Conservation (phyloP, 2,113 vertebrate species). For the Hemibagrus wyckioides region DNA sequence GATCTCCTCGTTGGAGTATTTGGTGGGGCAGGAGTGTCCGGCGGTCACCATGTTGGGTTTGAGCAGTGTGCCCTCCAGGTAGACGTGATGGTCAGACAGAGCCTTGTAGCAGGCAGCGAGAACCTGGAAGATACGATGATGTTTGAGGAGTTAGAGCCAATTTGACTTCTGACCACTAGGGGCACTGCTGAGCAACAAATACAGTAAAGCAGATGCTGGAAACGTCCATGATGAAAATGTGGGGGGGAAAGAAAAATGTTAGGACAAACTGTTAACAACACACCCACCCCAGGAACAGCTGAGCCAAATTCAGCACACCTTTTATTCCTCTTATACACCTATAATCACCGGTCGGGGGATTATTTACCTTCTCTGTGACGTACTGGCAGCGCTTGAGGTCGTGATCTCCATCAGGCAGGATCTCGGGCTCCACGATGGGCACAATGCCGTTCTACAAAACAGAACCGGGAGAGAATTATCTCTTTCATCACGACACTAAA, state of each 20-base stretch:
- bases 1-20: constrained; percentile 85
- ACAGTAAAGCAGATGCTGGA: background rate
- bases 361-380: constrained; percentile 90
- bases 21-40: constrained; percentile 89
- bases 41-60: constrained; percentile 99
- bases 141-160: background rate
- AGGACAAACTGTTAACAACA: no score
- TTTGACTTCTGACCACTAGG: background rate
- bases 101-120: constrained; percentile 95
- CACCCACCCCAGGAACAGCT: background rate
- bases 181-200: background rate
- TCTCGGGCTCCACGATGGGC: constrained; percentile 97
- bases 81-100: constrained; percentile 93
- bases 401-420: constrained; percentile 94
- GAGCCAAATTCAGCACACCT: background rate
- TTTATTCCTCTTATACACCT: background rate
- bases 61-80: constrained; percentile 93
- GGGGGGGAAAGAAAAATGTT: no score
- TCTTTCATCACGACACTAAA: background rate
- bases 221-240: no score
- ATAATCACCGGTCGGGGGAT: constrained; percentile 26
- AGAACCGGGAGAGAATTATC: background rate
- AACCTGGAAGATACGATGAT: constrained; percentile 71
- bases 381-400: constrained; percentile 97
- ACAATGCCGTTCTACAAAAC: constrained; percentile 90